Evolutionary conservation across 2,888 invertebrate genomes (phyloP), one percentile per base, ranked within the genome.

Genomic region (Lepeophtheirus nordmannii): DNA sequence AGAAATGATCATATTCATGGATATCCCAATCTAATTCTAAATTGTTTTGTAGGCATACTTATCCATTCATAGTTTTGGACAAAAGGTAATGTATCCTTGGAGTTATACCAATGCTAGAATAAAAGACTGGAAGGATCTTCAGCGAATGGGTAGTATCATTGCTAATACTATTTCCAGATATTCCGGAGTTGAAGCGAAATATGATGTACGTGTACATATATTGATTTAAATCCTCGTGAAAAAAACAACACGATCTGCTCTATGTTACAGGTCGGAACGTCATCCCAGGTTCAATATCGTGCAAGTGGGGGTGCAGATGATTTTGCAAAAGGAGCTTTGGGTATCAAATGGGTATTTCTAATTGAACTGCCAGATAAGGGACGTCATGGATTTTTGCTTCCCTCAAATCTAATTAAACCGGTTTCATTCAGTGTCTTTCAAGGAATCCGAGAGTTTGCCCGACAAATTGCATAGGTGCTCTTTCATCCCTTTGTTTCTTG

Each of bases 271-370:
- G 63, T 63, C 53, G 63, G 63, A 14, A 30, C 53, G 12, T 46
- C 63, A 1, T 53, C 63, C 10, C 10, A 53, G 14, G 38, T 56
- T 14, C 63, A 63, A 56, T 63, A 63, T 22, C 20, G 20, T 12
- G 53, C 63, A 20, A 30, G 23, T 30, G 63, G 63, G 1, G 63
- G 63, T n/a, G 41, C 63, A 12, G 63, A 63, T 30, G 63, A 63
- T 22, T 63, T 41, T 41, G 63, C 56, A 20, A 22, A 38, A 17
- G 30, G 30, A 30, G 22, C 14, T 8, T 17, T 56, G 22, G 46
- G 63, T 14, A 12, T 53, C 11, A 46, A 63, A 56, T 46, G 46
- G 63, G 63, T 63, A 12, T 63, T 53, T 56, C 23, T 63, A 12
- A 20, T 63, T 10, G 63, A 63, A 37, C 8, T 63, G 53, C 63